Conservation (phyloP, 2,888 invertebrate genomes). For the Malthinus seriepunctatus region DNA sequence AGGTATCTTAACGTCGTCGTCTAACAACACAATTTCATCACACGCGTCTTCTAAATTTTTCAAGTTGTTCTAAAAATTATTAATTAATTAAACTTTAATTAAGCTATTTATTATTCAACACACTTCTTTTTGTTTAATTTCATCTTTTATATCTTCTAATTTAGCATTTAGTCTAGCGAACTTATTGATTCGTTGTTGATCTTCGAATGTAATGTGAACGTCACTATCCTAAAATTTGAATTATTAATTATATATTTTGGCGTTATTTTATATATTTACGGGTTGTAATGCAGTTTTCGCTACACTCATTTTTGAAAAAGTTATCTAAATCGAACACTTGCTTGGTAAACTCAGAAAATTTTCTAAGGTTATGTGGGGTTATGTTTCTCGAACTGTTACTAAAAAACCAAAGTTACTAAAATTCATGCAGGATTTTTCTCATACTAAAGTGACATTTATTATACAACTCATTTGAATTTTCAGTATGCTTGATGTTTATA, state of each 20-base stretch:
- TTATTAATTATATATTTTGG: conserved; percentile 6
- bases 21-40: conserved; percentile 81
- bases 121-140: conserved; percentile 80
- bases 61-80: conserved; percentile 70
- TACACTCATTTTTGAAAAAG: conserved; percentile 41
- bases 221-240: conserved; percentile 71
- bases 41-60: conserved; percentile 92
- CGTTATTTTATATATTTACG: conserved; percentile 54
- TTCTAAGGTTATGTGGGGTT: neutral
- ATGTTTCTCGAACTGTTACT: neutral
- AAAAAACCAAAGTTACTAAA: neutral
- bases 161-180: conserved; percentile 94
- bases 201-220: conserved; percentile 93
- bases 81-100: neutral
- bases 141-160: conserved; percentile 87
- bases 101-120: conserved; percentile 5
- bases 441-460: neutral
- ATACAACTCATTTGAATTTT: too few relatives aligned
- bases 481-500: too few relatives aligned
- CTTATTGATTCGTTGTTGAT: conserved; percentile 96
- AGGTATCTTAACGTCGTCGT: conserved; percentile 77
- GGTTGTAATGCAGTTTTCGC: conserved; percentile 73
- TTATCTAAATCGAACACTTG: neutral
- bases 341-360: neutral
- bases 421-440: neutral